Evolutionary conservation across 2,888 invertebrate species (phyloP).

Genomic region (Tubulanus polymorphus): DNA sequence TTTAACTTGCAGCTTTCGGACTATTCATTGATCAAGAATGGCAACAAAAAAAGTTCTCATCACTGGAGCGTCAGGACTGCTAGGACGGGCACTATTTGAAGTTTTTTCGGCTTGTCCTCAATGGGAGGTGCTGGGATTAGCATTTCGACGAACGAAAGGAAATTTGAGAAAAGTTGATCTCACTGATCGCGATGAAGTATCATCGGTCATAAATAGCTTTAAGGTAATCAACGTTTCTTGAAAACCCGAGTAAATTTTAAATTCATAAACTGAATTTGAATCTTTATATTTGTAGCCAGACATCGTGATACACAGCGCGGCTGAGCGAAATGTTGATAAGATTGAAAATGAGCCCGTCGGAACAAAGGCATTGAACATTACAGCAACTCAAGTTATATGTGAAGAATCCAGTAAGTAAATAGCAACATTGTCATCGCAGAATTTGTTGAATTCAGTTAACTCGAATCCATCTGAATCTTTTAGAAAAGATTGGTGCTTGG

Average conservation of each 20-base stretch:
- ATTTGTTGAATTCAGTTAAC: not conserved
- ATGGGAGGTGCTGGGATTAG: slow-evolving; percentile 47
- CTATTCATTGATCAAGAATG: too few relatives aligned
- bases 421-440: not conserved
- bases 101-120: slow-evolving; percentile 34
- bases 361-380: slow-evolving; percentile 53
- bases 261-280: not conserved
- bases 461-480: slow-evolving; percentile 9
- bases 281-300: slow-evolving; percentile 43
- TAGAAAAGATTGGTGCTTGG: slow-evolving; percentile 40
- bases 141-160: slow-evolving; percentile 40
- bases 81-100: slow-evolving; percentile 51
- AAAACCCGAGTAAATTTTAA: not conserved
- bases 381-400: slow-evolving; percentile 49
- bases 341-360: slow-evolving; percentile 54
- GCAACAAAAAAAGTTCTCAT: slow-evolving; percentile 42
- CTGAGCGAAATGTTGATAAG: slow-evolving; percentile 55
- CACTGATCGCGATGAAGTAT: slow-evolving; percentile 42
- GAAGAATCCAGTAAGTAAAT: slow-evolving; percentile 36
- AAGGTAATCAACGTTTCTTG: slow-evolving; percentile 30
- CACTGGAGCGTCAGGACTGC: slow-evolving; percentile 57
- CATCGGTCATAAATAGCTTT: slow-evolving; percentile 40
- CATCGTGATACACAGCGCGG: slow-evolving; percentile 56
- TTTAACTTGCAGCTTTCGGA: too few relatives aligned
- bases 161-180: slow-evolving; percentile 51